Conservation (phyloP, 2,888 invertebrate species). For the Spilarctia lutea region DNA sequence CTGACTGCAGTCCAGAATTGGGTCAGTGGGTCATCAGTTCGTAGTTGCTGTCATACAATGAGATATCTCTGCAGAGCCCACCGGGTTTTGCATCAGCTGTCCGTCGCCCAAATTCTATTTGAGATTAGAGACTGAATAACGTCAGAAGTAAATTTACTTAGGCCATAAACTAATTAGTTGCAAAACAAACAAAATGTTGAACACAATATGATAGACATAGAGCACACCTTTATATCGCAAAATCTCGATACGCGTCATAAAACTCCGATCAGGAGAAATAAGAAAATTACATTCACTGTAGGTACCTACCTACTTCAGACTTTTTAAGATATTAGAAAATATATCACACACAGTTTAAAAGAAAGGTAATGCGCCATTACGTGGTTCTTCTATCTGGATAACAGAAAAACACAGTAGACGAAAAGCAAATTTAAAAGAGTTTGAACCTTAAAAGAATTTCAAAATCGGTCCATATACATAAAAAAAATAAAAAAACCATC, state of each 20-base stretch:
- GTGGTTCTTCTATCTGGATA: slow-evolving; percentile 68
- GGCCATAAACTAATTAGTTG: slow-evolving; percentile 50
- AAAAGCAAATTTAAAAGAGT: not conserved
- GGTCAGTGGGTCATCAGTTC: slow-evolving; percentile 82
- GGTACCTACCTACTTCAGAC: slow-evolving; percentile 32
- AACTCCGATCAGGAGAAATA: slow-evolving; percentile 45
- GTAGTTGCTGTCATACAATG: slow-evolving; percentile 79
- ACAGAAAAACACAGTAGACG: slow-evolving; percentile 66
- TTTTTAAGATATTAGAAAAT: slow-evolving; percentile 73
- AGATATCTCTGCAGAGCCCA: slow-evolving; percentile 79
- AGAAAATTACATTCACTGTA: slow-evolving; percentile 60
- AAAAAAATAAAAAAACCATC: too few species aligned
- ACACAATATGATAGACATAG: slow-evolving; percentile 67
- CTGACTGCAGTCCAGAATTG: slow-evolving; percentile 79
- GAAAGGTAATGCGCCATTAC: slow-evolving; percentile 73
- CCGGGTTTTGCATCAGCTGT: slow-evolving; percentile 70
- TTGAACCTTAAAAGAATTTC: too few species aligned
- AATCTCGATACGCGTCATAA: slow-evolving; percentile 59
- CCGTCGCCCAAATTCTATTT: slow-evolving; percentile 60
- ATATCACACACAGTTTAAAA: slow-evolving; percentile 72
- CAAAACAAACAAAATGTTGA: slow-evolving; percentile 64
- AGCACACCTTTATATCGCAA: slow-evolving; percentile 70
- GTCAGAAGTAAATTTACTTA: not conserved
- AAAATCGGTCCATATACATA: too few species aligned
- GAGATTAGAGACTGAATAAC: slow-evolving; percentile 44